phyloP scores from a whole-genome alignment of 2,113 vertebrate species.

The Hemibagrus wyckioides region DNA sequence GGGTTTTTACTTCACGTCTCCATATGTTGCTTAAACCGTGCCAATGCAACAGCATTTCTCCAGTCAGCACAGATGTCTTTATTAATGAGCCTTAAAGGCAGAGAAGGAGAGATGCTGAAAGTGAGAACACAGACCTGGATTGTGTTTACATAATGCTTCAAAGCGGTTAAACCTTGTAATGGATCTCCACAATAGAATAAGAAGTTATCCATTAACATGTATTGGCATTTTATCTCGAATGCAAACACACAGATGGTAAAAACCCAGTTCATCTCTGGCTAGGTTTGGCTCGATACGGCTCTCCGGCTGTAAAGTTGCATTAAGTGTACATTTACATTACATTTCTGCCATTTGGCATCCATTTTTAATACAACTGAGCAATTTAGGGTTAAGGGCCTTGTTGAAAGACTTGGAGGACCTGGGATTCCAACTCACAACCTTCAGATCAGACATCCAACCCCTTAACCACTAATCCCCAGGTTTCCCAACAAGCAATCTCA shows the following conservation, averaged over 20 bases:
- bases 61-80: not conserved
- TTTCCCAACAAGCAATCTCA: not conserved
- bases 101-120: not conserved
- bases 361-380: too few species aligned
- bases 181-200: not conserved
- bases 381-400: too few species aligned
- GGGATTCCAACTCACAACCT: too few species aligned
- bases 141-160: not conserved
- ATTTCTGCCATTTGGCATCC: too few species aligned
- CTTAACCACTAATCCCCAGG: too few species aligned
- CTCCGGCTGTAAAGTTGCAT: too few species aligned
- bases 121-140: not conserved
- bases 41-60: not conserved
- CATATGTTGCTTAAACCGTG: not conserved
- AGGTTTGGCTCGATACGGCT: too few species aligned
- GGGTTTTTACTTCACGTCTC: not conserved
- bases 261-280: not conserved
- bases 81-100: not conserved
- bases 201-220: not conserved
- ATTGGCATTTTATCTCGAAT: not conserved
- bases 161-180: not conserved
- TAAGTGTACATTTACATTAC: too few species aligned
- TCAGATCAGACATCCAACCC: too few species aligned
- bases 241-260: too few species aligned
- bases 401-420: too few species aligned